Evolutionary conservation across 2,797 vertebrate genomes (phyloP).

Genomic region (Borostomias antarcticus): DNA sequence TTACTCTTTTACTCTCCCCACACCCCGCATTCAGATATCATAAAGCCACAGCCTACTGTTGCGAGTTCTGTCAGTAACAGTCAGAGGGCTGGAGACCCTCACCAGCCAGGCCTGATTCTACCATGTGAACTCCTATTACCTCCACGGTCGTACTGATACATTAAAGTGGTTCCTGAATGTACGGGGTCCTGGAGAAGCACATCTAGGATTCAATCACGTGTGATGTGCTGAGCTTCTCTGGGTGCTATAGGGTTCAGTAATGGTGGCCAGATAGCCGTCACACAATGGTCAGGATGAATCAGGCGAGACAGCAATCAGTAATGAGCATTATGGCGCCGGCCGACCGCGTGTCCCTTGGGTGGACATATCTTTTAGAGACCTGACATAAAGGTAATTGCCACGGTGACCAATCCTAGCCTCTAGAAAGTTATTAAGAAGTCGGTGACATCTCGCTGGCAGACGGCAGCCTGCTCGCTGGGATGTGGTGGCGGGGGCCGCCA

Average conservation of each 20-base stretch:
- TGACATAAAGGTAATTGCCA: slow-evolving; percentile 84
- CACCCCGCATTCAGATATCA: not conserved
- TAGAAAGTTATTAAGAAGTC: slow-evolving; percentile 81
- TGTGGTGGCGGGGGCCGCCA: no score
- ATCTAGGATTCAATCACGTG: slow-evolving; percentile 13
- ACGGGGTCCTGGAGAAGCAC: not conserved
- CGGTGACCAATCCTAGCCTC: slow-evolving; percentile 78
- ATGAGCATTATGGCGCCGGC: slow-evolving; percentile 71
- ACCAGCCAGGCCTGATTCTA: no score
- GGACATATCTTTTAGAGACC: slow-evolving; percentile 79
- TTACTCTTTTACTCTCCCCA: not conserved
- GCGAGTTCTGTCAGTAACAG: no score
- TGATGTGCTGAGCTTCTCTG: slow-evolving; percentile 30
- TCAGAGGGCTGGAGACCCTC: no score
- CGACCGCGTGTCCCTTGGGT: slow-evolving; percentile 72
- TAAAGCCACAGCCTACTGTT: no score
- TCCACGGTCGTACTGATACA: no score
- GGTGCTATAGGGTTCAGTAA: slow-evolving; percentile 8
- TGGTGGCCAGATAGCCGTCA: slow-evolving; percentile 29
- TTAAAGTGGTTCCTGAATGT: no score
- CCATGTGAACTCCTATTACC: no score
- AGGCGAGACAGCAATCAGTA: slow-evolving; percentile 66
- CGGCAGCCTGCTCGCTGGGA: no score
- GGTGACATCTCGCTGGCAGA: slow-evolving; percentile 73
- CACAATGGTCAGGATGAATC: slow-evolving; percentile 61